Evolutionary conservation across 2,888 invertebrate species (phyloP), one percentile per base, ranked within the genome.

Genomic region (Drosophila eohydei): DNA sequence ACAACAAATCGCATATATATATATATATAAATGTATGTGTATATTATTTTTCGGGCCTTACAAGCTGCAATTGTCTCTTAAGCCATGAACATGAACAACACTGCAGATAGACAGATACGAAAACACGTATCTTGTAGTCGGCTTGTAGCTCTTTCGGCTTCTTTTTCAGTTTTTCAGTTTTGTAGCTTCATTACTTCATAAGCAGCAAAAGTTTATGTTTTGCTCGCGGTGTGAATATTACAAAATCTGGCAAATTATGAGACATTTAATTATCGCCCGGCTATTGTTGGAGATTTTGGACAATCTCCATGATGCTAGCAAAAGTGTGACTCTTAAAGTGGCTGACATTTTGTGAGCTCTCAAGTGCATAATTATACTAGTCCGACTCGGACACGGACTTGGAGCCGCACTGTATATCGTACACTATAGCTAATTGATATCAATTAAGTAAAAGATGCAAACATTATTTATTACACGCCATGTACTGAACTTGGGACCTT

Each of bases 201-300:
- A 72, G 71, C 66, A 58, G 56, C 11, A 12, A 59, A 43, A 50
- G 32, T 56, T 69, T 59, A 68, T 68, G n/a, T 48, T 54, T 72
- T 56, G 32, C 51, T 59, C 34, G 58, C 40, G 57, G 66, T 69
- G 82, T 64, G 44, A 78, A 78, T 57, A 73, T 88, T 86, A 75
- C 83, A 66, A 83, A 83, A 88, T 84, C 28, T 44, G 48, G 34
- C 57, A 58, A 80, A 69, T 77, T 86, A 80, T 86, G 69, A 65
- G 70, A 65, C 67, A 71, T 72, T 81, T 79, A 83, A 86, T 78
- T 55, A 54, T 56, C 16, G 38, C 44, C 63, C 51, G 46, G 54
- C 58, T 38, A 50, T 48, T 48, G 56, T 40, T 41, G 36, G 2
- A 66, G 34, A 65, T 57, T 64, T 56, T 51, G 55, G 28, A 44